phyloP scores from a whole-genome alignment of 1,140 invertebrate species.

The Chlorops oryzae region DNA sequence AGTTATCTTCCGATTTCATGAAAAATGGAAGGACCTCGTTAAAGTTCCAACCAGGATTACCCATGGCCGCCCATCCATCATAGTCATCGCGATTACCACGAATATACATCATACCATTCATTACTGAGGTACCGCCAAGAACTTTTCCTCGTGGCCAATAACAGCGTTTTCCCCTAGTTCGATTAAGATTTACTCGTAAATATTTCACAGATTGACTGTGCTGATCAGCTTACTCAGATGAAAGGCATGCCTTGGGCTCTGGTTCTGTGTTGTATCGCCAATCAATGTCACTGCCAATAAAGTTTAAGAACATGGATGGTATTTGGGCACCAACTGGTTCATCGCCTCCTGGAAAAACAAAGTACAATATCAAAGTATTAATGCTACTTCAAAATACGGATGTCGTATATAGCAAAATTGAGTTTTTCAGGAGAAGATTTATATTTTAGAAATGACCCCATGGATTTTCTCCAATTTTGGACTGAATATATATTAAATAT shows the following conservation, averaged over 20 bases:
- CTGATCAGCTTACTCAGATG: no score
- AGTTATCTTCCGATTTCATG: slow-evolving; percentile 78
- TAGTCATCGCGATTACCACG: slow-evolving; percentile 85
- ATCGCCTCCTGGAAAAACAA: slow-evolving; percentile 55
- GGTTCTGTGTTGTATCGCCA: slow-evolving; percentile 84
- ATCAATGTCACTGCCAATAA: slow-evolving; percentile 74
- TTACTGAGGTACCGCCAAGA: slow-evolving; percentile 83
- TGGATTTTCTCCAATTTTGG: no score
- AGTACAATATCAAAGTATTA: no score
- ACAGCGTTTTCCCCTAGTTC: slow-evolving; percentile 64
- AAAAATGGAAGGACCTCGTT: slow-evolving; percentile 84
- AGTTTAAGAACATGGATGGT: slow-evolving; percentile 79
- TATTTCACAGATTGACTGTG: no score
- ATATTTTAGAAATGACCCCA: no score
- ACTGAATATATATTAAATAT: no score
- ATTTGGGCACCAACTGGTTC: slow-evolving; percentile 78
- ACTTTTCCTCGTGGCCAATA: slow-evolving; percentile 83
- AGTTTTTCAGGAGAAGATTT: no score
- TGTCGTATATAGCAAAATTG: no score
- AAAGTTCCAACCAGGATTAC: slow-evolving; percentile 86
- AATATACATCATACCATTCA: slow-evolving; percentile 97
- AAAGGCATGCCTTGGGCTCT: slow-evolving; percentile 75
- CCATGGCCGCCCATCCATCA: slow-evolving; percentile 80
- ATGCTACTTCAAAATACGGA: no score
- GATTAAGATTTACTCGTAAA: no score